phyloP scores from a whole-genome alignment of 2,888 invertebrate species.

The Scaptomyza tumidula region DNA sequence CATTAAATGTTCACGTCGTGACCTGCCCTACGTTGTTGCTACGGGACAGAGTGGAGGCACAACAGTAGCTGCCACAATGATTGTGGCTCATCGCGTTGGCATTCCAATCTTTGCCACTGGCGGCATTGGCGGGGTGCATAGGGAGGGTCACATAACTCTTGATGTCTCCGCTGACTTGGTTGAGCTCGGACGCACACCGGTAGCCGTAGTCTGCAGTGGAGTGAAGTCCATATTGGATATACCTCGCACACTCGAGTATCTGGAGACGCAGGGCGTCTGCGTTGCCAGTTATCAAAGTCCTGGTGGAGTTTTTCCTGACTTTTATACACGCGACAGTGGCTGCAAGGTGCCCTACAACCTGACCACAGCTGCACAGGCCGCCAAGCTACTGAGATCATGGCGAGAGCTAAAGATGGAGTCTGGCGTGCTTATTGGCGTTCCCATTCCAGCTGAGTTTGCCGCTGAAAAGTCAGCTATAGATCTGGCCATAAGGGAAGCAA shows the following conservation, averaged over 20 bases:
- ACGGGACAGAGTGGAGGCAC: conserved; percentile 93
- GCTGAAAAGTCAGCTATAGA: conserved; percentile 86
- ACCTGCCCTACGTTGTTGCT: conserved; percentile 91
- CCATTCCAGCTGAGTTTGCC: conserved; percentile 91
- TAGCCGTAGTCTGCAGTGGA: conserved; percentile 97
- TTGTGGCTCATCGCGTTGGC: conserved; percentile 91
- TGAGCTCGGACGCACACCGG: conserved; percentile 93
- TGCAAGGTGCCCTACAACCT: conserved; percentile 90
- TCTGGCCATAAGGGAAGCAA: conserved; percentile 89
- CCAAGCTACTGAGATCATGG: conserved; percentile 88
- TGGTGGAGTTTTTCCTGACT: conserved; percentile 93
- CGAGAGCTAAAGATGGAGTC: conserved; percentile 87
- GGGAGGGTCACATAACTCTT: conserved; percentile 92
- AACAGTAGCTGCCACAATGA: conserved; percentile 97
- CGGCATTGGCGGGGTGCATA: conserved; percentile 95
- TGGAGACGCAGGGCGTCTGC: conserved; percentile 98
- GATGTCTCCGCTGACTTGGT: conserved; percentile 98
- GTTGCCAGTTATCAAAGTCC: conserved; percentile 91
- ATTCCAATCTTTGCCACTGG: conserved; percentile 98
- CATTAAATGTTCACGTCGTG: conserved; percentile 94
- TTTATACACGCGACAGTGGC: conserved; percentile 93
- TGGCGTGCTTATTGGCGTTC: conserved; percentile 95
- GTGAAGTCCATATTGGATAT: conserved; percentile 99
- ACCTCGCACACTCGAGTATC: conserved; percentile 95
- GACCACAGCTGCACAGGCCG: conserved; percentile 88